Evolutionary conservation across 1,140 invertebrate species (phyloP).

Genomic region (Hyles vespertilio): DNA sequence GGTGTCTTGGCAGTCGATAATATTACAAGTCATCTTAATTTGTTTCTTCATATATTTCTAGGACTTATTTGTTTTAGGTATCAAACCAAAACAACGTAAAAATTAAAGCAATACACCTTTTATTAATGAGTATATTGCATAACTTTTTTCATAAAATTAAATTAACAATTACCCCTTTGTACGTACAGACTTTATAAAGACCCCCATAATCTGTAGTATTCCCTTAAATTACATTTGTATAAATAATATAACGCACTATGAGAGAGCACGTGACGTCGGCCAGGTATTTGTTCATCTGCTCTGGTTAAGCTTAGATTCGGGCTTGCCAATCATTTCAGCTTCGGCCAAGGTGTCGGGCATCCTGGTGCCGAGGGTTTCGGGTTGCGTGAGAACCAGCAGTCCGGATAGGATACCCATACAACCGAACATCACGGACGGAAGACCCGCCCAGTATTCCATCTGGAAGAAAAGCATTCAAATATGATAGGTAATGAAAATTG

Average conservation of each 20-base stretch:
- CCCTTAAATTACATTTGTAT: background rate
- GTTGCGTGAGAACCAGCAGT: slow-evolving; percentile 78
- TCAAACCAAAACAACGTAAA: too few relatives aligned
- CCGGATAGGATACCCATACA: slow-evolving; percentile 78
- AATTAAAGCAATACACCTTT: too few relatives aligned
- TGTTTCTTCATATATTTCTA: too few relatives aligned
- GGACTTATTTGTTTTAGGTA: too few relatives aligned
- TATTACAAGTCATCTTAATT: too few relatives aligned
- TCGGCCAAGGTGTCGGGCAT: slow-evolving; percentile 83
- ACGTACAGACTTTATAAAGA: too few relatives aligned
- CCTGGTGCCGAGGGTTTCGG: slow-evolving; percentile 81
- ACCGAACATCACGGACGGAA: slow-evolving; percentile 82
- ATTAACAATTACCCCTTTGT: too few relatives aligned
- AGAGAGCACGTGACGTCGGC: background rate
- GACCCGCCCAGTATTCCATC: slow-evolving; percentile 54
- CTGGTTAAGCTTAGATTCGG: slow-evolving; percentile 18
- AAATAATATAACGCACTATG: background rate
- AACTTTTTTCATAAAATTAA: too few relatives aligned
- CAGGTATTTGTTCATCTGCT: slow-evolving; percentile 2
- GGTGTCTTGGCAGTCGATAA: too few relatives aligned
- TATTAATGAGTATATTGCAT: too few relatives aligned
- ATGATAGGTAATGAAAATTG: background rate
- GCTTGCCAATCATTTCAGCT: slow-evolving; percentile 76
- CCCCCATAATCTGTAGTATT: too few relatives aligned
- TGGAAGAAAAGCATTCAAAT: slow-evolving; percentile 18